Percentiles rank a stretch among this genome's conserved stretches.
These are phyloP conservation scores for Drosophila maculinotata DNA, from an alignment of 2,888 invertebrate genomes.

Conservation along the genomic window DNA sequence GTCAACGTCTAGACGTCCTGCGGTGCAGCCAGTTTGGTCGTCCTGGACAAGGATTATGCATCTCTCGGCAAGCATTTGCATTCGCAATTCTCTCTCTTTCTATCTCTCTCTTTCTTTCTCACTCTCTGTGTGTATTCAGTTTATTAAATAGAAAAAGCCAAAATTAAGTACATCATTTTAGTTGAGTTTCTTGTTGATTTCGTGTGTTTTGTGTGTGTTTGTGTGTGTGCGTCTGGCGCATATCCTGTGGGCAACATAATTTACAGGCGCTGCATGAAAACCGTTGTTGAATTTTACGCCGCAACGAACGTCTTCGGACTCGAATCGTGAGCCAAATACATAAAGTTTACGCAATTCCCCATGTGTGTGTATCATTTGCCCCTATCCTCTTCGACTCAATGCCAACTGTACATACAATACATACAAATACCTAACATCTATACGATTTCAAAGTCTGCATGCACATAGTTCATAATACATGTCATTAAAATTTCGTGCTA, in stretches of 20 bases:
- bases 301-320: constrained; percentile 68
- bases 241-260: constrained; percentile 79
- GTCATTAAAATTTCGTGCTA: constrained; percentile 57
- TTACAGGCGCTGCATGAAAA: constrained; percentile 60
- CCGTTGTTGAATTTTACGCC: constrained; percentile 73
- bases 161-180: constrained; percentile 76
- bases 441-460: constrained; percentile 35
- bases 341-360: constrained; percentile 58
- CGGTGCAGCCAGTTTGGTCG: constrained; percentile 57
- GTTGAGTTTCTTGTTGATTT: constrained; percentile 58
- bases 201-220: constrained; percentile 15
- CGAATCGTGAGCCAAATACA: constrained; percentile 78
- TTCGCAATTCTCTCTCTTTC: constrained; percentile 36
- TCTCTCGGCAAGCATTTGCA: constrained; percentile 29
- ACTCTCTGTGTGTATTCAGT: constrained; percentile 52
- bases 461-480: constrained; percentile 52
- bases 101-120: not conserved
- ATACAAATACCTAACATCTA: constrained; percentile 19
- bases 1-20: constrained; percentile 79
- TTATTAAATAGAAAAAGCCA: constrained; percentile 71
- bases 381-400: constrained; percentile 60
- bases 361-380: constrained; percentile 42
- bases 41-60: constrained; percentile 49
- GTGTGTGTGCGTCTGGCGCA: constrained; percentile 66
- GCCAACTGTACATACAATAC: constrained; percentile 56